These are phyloP conservation scores for Anolis carolinensis DNA, from an alignment of 2,113 vertebrate genomes.

Conservation along the genomic window DNA sequence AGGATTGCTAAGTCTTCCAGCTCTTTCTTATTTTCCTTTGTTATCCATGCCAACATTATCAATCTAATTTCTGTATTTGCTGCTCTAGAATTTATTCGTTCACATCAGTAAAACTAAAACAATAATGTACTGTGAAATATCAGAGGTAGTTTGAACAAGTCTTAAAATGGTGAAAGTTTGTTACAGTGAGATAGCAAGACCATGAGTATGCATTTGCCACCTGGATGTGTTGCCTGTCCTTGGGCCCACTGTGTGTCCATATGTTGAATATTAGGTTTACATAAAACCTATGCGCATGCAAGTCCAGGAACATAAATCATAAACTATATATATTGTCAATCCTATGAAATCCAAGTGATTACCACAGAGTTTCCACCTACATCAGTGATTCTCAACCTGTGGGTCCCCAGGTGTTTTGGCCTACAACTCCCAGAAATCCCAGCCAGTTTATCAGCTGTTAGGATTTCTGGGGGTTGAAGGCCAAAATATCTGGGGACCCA, in stretches of 20 bases:
- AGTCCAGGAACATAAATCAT: background rate
- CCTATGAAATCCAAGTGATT: background rate
- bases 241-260: background rate
- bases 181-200: background rate
- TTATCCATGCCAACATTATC: conserved; percentile 42
- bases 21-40: conserved; percentile 59
- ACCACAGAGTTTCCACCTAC: background rate
- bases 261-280: background rate
- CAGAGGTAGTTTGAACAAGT: background rate
- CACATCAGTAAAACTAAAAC: conserved; percentile 50
- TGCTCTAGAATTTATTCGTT: conserved; percentile 52
- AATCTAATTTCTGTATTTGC: conserved; percentile 46
- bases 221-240: background rate
- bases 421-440: too few species aligned
- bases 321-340: background rate
- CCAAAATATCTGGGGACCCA: too few species aligned
- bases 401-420: too few species aligned
- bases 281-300: background rate
- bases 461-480: too few species aligned
- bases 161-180: background rate
- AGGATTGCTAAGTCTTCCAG: conserved; percentile 49
- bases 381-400: too few species aligned
- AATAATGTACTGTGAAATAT: conserved; percentile 43
- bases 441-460: too few species aligned
- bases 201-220: background rate